A percentile compares a stretch with the other conserved stretches of the same genome.
phyloP scores from a whole-genome alignment of 2,113 vertebrate genomes.

The Scophthalmus maximus region DNA sequence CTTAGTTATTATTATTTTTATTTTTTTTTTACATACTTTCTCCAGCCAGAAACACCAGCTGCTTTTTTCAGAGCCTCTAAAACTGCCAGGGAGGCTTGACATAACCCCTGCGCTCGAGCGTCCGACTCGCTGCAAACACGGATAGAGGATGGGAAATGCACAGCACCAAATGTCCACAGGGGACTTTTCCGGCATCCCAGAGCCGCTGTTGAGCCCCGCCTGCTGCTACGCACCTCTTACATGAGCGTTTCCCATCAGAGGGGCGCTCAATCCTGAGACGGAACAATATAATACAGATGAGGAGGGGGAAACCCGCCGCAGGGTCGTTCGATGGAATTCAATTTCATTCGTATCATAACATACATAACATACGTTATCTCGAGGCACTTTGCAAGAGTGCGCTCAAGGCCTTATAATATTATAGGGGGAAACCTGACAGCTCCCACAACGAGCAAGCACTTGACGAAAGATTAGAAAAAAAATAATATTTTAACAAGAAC shows the following conservation, averaged over 20 bases:
- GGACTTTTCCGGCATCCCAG: background rate
- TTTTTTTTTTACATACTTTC: slow-evolving; percentile 6
- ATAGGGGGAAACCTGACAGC: background rate
- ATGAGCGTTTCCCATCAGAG: background rate
- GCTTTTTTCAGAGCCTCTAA: background rate
- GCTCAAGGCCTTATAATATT: background rate
- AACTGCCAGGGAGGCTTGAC: slow-evolving; percentile 7
- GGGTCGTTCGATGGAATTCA: background rate
- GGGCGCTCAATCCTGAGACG: background rate
- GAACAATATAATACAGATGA: too few relatives aligned
- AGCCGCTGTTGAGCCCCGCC: background rate
- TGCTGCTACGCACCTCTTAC: background rate
- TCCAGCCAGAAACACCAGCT: slow-evolving; percentile 9
- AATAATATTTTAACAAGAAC: too few relatives aligned
- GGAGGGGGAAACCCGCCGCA: too few relatives aligned
- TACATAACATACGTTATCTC: background rate
- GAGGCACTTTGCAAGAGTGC: background rate
- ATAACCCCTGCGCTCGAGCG: background rate
- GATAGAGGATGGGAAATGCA: slow-evolving; percentile 14
- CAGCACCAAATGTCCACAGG: slow-evolving; percentile 19
- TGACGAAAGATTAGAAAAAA: too few relatives aligned
- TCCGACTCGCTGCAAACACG: slow-evolving; percentile 7
- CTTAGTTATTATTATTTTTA: slow-evolving; percentile 35
- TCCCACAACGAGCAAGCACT: too few relatives aligned
- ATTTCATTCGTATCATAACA: background rate